Conservation (phyloP, 2,113 vertebrate species). For the Stegostoma tigrinum region DNA sequence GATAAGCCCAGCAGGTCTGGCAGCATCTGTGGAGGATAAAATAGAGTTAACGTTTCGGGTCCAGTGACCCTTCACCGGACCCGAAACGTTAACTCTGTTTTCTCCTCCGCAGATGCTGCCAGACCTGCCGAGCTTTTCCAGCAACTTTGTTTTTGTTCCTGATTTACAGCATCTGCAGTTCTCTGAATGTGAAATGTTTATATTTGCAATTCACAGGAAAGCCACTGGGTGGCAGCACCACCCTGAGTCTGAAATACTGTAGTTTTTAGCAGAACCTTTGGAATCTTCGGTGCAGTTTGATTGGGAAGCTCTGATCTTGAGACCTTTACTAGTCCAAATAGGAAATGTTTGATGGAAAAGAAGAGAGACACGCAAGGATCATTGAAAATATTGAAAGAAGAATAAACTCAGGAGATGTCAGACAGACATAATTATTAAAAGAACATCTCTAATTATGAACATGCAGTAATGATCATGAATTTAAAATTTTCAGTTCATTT, state of each 20-base stretch:
- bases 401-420: neutral
- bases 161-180: too few species aligned
- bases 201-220: neutral
- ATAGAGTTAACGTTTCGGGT: too few species aligned
- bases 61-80: too few species aligned
- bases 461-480: neutral
- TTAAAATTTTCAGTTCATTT: neutral
- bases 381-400: neutral
- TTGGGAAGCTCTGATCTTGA: neutral
- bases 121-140: too few species aligned
- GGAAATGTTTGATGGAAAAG: neutral
- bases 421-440: neutral
- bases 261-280: neutral
- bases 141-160: too few species aligned
- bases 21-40: too few species aligned
- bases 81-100: too few species aligned
- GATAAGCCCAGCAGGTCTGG: too few species aligned
- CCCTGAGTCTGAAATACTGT: neutral
- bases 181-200: neutral
- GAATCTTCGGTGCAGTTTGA: neutral
- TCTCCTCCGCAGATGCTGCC: too few species aligned
- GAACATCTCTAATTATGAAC: neutral
- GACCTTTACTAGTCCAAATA: neutral
- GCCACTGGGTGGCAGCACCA: neutral
- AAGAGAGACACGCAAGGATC: neutral